Conservation (phyloP, 2,113 vertebrate genomes). For the Eublepharis macularius region DNA sequence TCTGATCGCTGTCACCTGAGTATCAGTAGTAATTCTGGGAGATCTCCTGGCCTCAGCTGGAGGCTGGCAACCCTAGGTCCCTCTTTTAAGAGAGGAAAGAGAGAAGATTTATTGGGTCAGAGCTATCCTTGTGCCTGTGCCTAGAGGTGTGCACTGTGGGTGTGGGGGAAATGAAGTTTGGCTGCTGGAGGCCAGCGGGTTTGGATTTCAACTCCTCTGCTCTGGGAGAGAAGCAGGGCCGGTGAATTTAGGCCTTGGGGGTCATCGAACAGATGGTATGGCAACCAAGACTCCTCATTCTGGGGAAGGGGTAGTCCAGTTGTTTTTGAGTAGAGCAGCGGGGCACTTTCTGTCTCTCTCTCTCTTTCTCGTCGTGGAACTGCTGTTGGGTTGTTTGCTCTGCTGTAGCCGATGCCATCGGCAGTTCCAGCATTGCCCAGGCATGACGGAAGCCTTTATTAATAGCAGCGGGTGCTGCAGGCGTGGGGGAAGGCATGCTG, state of each 20-base stretch:
- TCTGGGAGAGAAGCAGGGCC: neutral
- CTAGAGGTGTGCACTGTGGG: no score
- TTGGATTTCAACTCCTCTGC: neutral
- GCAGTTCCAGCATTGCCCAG: neutral
- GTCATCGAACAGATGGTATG: neutral
- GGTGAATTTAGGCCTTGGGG: no score
- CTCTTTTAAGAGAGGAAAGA: no score
- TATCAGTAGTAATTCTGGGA: no score
- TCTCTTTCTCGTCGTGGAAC: neutral
- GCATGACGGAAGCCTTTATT: slow-evolving; percentile 25
- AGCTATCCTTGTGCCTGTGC: no score
- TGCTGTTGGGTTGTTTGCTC: neutral
- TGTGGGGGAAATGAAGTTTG: no score
- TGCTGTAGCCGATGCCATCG: neutral
- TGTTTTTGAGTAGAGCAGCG: neutral
- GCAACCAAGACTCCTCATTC: neutral
- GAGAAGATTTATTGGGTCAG: no score
- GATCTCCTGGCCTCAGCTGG: no score
- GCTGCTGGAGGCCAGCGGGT: neutral
- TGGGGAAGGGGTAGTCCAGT: neutral
- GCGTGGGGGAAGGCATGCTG: neutral
- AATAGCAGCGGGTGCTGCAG: slow-evolving; percentile 6
- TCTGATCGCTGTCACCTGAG: no score
- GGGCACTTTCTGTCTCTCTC: neutral
- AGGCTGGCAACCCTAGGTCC: no score